A percentile compares a stretch with the other conserved stretches of the same genome.
phyloP scores from a whole-genome alignment of 2,797 vertebrate genomes.

The Paratrypauchen microcephalus region DNA sequence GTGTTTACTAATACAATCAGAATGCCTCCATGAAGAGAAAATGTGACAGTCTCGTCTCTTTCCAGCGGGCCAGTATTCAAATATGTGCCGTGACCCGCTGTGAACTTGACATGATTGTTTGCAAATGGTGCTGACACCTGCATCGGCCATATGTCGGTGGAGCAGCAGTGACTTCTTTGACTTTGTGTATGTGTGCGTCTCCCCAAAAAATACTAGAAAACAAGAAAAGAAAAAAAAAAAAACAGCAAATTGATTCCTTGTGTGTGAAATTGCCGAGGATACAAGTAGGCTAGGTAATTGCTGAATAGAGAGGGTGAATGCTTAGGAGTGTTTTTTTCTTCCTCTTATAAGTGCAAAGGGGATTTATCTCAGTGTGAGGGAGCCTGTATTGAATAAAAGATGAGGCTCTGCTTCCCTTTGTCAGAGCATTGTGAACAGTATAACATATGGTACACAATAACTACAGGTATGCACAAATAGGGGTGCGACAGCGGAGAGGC shows the following conservation, averaged over 20 bases:
- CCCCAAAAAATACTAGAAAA: conserved; percentile 23
- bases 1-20: conserved; percentile 50
- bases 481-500: conserved; percentile 23
- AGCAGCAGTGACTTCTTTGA: conserved; percentile 20
- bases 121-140: conserved; percentile 46
- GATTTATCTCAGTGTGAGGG: conserved; percentile 61
- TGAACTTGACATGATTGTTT: conserved; percentile 46
- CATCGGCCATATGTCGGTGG: conserved; percentile 41
- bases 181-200: conserved; percentile 25
- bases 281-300: conserved; percentile 60
- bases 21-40: conserved; percentile 22
- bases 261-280: conserved; percentile 45
- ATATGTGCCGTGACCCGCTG: conserved; percentile 46
- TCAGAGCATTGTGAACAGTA: conserved; percentile 58
- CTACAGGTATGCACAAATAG: conserved; percentile 60
- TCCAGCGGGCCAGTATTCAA: conserved; percentile 47
- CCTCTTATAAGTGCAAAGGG: conserved; percentile 48
- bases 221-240: conserved; percentile 3
- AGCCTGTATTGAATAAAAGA: conserved; percentile 66
- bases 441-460: conserved; percentile 49
- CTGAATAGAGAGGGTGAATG: conserved; percentile 52
- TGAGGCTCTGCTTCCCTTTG: conserved; percentile 58
- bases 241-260: conserved; percentile 46
- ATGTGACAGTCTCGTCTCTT: conserved; percentile 34
- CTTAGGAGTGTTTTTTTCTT: conserved; percentile 33